Percentiles rank a stretch among this genome's conserved stretches.
phyloP scores from a whole-genome alignment of 2,888 invertebrate genomes.

The Rhopalosiphum nymphaeae region DNA sequence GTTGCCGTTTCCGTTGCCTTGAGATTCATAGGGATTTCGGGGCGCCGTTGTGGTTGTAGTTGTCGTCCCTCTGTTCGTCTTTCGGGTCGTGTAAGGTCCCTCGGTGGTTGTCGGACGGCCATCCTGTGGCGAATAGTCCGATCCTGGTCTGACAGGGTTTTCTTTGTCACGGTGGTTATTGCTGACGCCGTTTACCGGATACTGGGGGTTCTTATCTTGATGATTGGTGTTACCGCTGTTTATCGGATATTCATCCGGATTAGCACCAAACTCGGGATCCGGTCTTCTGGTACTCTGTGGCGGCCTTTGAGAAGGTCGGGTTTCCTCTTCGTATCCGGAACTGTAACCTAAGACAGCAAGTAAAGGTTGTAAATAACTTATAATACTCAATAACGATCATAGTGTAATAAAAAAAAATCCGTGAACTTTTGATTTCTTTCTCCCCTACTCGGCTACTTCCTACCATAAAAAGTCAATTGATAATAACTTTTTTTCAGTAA shows the following conservation, averaged over 20 bases:
- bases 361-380: background rate
- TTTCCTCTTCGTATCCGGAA: conserved; percentile 5
- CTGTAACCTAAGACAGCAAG: background rate
- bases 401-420: background rate
- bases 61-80: background rate
- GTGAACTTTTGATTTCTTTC: background rate
- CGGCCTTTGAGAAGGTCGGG: background rate
- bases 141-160: background rate
- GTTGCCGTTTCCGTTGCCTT: background rate
- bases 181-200: background rate
- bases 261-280: conserved; percentile 66
- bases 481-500: background rate
- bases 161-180: conserved; percentile 17
- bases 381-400: background rate
- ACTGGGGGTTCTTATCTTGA: background rate
- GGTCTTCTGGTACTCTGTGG: conserved; percentile 60
- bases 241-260: background rate
- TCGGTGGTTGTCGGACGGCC: background rate
- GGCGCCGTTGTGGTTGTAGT: background rate
- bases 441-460: background rate
- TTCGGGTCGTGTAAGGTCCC: conserved; percentile 1
- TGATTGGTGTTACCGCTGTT: background rate
- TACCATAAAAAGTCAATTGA: background rate
- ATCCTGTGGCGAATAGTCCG: background rate
- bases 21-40: background rate